Base-by-base conservation (phyloP, 2,113 vertebrate genomes). In the Notechis scutatus region DNA sequence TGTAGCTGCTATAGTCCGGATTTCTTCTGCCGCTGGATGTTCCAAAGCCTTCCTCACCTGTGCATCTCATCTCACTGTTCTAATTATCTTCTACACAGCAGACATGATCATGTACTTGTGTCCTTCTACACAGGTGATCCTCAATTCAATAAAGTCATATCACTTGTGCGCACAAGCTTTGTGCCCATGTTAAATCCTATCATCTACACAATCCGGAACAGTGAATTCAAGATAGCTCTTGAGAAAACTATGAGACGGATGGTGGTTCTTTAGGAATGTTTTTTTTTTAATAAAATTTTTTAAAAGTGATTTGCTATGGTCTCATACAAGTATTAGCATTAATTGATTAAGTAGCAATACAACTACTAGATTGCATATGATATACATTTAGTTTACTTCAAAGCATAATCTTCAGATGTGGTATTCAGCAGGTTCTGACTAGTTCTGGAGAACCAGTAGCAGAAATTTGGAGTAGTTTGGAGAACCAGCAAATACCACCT, bases 201-300 rank as follows among this genome's bases (percentile, higher is more conserved):
- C 85, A 95, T 96, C 74, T 81, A 39, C 69, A 81, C 69, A 39
- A 39, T 81, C 69, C 18, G 2, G 15, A 81, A 81, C 6, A 81
- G 15, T 39, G 69, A 81, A 81, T 81, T 81, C 18, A 39, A 81
- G 34, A 24, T 2, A 15, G 95, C 91, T 95, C 95, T 85, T 94
- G 96, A 39, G 94, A 96, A 96, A 52, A 93, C 91, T 34, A 89
- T 96, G n/a, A 81, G 69, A 81, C 6, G 69, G 69, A 39, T 18
- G n/a, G 5, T 81, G 15, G 15, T 39, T 81, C 2, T 20, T n/a
- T 81, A 81, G 69, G 5, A 74, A 18, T 18, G 14, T 42, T 42
- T 42, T 18, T 74, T 74, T 74, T 15, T n/a, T 7, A 57, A 24
- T 9, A 74, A 74, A 15, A 4, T 7, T 15, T 18, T 14, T 74